Evolutionary conservation across 2,888 invertebrate genomes (phyloP).

Genomic region (Calameuta idolon): DNA sequence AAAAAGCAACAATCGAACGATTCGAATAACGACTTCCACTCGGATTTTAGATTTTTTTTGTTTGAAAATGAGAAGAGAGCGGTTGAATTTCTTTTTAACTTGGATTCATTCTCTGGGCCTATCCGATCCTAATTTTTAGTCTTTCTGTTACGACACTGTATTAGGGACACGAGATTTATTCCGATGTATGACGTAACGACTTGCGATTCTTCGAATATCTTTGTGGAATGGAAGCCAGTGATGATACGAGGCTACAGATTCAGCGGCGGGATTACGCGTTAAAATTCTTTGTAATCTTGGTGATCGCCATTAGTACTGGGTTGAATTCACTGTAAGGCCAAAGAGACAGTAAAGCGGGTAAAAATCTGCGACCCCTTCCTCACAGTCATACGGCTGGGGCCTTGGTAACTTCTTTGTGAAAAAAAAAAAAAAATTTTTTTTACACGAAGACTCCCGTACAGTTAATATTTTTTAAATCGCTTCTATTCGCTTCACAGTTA

Average conservation of each 20-base stretch:
- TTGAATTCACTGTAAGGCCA: constrained; percentile 65
- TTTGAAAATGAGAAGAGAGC: background rate
- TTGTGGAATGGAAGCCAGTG: constrained; percentile 51
- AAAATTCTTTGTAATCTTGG: constrained; percentile 67
- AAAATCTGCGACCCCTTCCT: constrained; percentile 34
- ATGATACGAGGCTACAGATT: constrained; percentile 63
- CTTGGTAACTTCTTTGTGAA: constrained; percentile 1
- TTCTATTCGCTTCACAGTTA: background rate
- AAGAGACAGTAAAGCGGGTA: constrained; percentile 58
- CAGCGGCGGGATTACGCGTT: constrained; percentile 53
- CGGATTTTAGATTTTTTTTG: background rate
- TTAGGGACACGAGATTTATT: background rate
- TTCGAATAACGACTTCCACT: background rate
- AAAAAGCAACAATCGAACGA: background rate
- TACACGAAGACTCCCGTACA: background rate
- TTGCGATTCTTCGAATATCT: background rate
- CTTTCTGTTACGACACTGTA: background rate
- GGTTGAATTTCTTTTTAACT: background rate
- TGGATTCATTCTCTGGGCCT: background rate
- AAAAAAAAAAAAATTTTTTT: background rate
- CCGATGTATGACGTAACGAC: background rate
- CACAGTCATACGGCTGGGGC: constrained; percentile 38
- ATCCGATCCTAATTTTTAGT: background rate
- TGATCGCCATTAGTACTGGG: constrained; percentile 55
- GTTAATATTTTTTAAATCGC: background rate